Evolutionary conservation across 2,888 invertebrate genomes (phyloP).

Genomic region (Pherbina coryleti): DNA sequence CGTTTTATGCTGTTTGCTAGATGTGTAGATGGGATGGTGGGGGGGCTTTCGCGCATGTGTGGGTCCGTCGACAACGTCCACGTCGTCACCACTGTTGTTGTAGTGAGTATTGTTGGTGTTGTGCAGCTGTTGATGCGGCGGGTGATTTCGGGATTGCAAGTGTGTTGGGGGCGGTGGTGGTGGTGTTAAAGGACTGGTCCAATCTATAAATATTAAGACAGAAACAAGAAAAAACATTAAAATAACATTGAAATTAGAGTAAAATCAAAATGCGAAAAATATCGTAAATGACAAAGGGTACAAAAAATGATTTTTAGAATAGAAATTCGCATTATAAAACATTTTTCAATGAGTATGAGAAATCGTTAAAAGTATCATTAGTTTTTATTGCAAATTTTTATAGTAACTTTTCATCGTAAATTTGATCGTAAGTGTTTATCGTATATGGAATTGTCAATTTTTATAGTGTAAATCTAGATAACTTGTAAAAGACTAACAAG

Average conservation of each 20-base stretch:
- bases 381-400: too few relatives aligned
- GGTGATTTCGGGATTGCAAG: constrained; percentile 48
- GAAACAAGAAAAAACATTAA: constrained; percentile 33
- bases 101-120: constrained; percentile 33
- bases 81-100: constrained; percentile 41
- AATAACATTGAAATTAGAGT: not conserved
- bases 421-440: not conserved
- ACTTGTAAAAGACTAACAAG: too few relatives aligned
- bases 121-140: constrained; percentile 42
- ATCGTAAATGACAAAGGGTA: too few relatives aligned
- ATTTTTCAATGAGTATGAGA: too few relatives aligned
- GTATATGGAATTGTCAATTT: too few relatives aligned
- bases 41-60: constrained; percentile 62
- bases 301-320: too few relatives aligned
- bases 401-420: too few relatives aligned
- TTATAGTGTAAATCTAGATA: too few relatives aligned
- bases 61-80: constrained; percentile 64
- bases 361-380: too few relatives aligned
- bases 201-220: constrained; percentile 58
- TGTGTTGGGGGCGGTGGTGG: constrained; percentile 54
- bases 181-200: constrained; percentile 68
- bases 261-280: not conserved
- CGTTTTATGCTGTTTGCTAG: constrained; percentile 50
- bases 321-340: too few relatives aligned
- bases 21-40: constrained; percentile 57